These are phyloP conservation scores for Hipparchia semele DNA, from an alignment of 2,888 invertebrate genomes.

Conservation along the genomic window DNA sequence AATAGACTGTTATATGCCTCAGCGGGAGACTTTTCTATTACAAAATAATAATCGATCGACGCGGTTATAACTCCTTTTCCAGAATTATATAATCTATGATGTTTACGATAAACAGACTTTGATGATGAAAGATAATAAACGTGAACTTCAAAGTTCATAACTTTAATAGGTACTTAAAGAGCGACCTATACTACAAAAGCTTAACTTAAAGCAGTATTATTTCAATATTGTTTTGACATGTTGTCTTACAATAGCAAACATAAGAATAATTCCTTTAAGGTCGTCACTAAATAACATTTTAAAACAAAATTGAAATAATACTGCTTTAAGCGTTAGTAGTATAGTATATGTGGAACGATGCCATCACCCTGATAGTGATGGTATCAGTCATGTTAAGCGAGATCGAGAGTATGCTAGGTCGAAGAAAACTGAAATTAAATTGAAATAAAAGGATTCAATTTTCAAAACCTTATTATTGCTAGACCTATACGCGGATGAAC, in stretches of 20 bases:
- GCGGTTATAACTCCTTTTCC: not conserved
- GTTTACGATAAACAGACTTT: not conserved
- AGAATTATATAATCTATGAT: not conserved
- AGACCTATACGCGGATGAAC: slow-evolving; percentile 68
- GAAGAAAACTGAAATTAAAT: not conserved
- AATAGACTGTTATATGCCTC: not conserved
- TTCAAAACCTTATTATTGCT: slow-evolving; percentile 71
- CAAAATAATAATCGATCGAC: not conserved
- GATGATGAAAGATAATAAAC: not conserved
- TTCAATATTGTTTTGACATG: too few relatives aligned
- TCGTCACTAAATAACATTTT: too few relatives aligned
- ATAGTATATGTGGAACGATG: too few relatives aligned
- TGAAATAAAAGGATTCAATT: slow-evolving; percentile 50
- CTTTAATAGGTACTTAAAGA: too few relatives aligned
- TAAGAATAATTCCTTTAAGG: too few relatives aligned
- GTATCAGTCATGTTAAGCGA: not conserved
- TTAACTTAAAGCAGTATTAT: too few relatives aligned
- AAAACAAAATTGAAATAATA: too few relatives aligned
- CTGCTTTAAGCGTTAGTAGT: too few relatives aligned
- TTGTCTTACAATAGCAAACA: too few relatives aligned
- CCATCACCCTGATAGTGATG: too few relatives aligned
- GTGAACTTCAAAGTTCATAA: too few relatives aligned
- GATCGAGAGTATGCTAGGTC: not conserved
- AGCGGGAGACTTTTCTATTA: slow-evolving; percentile 10
- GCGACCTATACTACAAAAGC: too few relatives aligned